Evolutionary conservation across 2,113 vertebrate genomes (phyloP).

Genomic region (Cebidichthys violaceus): DNA sequence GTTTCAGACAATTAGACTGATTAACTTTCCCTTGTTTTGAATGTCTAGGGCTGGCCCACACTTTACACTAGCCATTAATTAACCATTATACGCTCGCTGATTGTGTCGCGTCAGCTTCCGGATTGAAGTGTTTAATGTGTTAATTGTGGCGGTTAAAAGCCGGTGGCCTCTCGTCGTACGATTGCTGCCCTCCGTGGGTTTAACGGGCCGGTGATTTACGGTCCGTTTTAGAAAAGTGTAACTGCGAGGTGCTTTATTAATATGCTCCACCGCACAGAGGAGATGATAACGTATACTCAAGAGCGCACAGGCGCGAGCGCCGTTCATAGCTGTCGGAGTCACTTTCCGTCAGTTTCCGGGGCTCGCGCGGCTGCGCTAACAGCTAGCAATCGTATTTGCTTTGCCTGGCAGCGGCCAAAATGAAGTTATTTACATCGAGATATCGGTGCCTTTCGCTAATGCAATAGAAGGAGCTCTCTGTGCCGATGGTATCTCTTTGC

Average conservation of each 20-base stretch:
- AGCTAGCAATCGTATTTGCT: conserved; percentile 80
- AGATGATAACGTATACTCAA: conserved; percentile 64
- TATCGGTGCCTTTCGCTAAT: conserved; percentile 80
- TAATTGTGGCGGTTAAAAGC: conserved; percentile 86
- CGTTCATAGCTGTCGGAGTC: conserved; percentile 76
- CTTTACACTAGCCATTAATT: conserved; percentile 88
- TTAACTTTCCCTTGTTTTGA: conserved; percentile 84
- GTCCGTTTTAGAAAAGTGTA: conserved; percentile 54
- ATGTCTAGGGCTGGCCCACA: conserved; percentile 85
- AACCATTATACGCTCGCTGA: conserved; percentile 85
- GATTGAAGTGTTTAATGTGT: conserved; percentile 84
- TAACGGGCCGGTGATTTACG: conserved; percentile 65
- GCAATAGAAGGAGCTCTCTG: conserved; percentile 68
- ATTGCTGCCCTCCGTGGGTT: conserved; percentile 36
- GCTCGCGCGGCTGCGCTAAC: conserved; percentile 79
- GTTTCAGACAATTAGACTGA: conserved; percentile 83
- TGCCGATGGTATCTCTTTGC: conserved; percentile 74
- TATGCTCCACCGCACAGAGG: conserved; percentile 50
- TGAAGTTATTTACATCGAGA: conserved; percentile 80
- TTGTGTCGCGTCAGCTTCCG: conserved; percentile 80
- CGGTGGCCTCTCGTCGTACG: conserved; percentile 77
- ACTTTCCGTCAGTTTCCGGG: conserved; percentile 66
- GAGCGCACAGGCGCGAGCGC: conserved; percentile 44
- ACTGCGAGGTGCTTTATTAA: conserved; percentile 76
- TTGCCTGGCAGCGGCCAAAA: conserved; percentile 76